phyloP scores from a whole-genome alignment of 2,888 invertebrate genomes.

The Amphiduros pacificus region DNA sequence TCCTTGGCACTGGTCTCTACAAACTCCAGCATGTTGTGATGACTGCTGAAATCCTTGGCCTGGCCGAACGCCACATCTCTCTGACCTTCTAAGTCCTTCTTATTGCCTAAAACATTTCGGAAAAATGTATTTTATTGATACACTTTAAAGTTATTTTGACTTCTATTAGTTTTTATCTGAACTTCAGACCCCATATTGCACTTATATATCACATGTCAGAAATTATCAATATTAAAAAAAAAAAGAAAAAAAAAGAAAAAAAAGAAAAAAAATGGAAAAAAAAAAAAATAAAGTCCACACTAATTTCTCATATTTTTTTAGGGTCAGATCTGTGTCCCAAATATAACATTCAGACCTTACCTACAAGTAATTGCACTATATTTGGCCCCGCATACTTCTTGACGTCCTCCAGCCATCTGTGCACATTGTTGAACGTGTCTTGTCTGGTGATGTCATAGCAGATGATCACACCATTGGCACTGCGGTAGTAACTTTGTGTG shows the following conservation, averaged over 20 bases:
- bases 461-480: conserved; percentile 95
- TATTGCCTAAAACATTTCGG: conserved; percentile 28
- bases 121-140: not conserved
- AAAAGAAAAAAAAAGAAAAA: too few relatives aligned
- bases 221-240: too few relatives aligned
- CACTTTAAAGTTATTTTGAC: too few relatives aligned
- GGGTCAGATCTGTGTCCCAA: too few relatives aligned
- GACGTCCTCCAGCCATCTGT: conserved; percentile 96
- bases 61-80: conserved; percentile 27
- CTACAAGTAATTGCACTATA: conserved; percentile 86
- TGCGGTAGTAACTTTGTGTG: conserved; percentile 95
- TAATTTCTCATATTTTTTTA: too few relatives aligned
- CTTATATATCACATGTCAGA: too few relatives aligned
- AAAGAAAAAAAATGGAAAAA: too few relatives aligned
- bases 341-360: too few relatives aligned
- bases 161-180: too few relatives aligned
- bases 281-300: too few relatives aligned
- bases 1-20: conserved; percentile 37
- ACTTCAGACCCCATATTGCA: too few relatives aligned
- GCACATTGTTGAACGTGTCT: conserved; percentile 85
- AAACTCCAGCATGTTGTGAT: conserved; percentile 28
- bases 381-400: conserved; percentile 89
- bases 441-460: conserved; percentile 95
- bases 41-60: conserved; percentile 30
- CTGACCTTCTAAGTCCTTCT: conserved; percentile 29